Conservation (phyloP, 1,140 invertebrate genomes). For the Heliothis subflexa region DNA sequence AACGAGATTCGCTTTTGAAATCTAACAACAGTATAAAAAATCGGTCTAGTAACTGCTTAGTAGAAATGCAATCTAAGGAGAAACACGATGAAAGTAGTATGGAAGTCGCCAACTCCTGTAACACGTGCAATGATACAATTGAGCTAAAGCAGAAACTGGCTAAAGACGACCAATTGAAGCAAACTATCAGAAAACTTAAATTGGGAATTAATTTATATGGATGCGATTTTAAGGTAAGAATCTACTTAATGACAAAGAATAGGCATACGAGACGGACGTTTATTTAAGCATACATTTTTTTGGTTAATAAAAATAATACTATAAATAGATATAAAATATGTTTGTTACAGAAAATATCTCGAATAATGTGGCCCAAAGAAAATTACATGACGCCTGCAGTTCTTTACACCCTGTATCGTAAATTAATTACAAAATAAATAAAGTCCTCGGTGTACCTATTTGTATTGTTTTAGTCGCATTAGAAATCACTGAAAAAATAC, state of each 20-base stretch:
- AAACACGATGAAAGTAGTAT: slow-evolving; percentile 6
- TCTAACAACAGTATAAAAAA: neutral
- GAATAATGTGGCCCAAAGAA: slow-evolving; percentile 70
- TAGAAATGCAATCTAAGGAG: neutral
- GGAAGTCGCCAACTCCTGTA: slow-evolving; percentile 55
- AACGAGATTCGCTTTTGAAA: slow-evolving; percentile 62
- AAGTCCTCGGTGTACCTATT: slow-evolving; percentile 38
- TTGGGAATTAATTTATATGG: slow-evolving; percentile 81
- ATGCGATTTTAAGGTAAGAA: slow-evolving; percentile 79
- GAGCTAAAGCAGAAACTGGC: slow-evolving; percentile 66
- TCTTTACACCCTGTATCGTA: slow-evolving; percentile 75
- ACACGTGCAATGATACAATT: slow-evolving; percentile 71
- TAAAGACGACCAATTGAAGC: slow-evolving; percentile 62
- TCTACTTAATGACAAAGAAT: too few relatives aligned
- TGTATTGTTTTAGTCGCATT: neutral
- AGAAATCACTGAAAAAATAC: neutral
- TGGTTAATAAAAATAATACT: too few relatives aligned
- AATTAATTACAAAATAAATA: slow-evolving; percentile 72
- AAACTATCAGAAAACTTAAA: slow-evolving; percentile 77
- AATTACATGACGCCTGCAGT: slow-evolving; percentile 74
- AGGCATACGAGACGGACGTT: too few relatives aligned
- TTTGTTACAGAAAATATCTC: slow-evolving; percentile 78
- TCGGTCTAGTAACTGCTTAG: slow-evolving; percentile 3
- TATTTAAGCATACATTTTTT: too few relatives aligned
- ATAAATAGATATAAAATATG: neutral